Percentiles rank a stretch among this genome's conserved stretches.
Conservation (phyloP, 1,140 invertebrate genomes). For the Ptiloglossa arizonensis region DNA sequence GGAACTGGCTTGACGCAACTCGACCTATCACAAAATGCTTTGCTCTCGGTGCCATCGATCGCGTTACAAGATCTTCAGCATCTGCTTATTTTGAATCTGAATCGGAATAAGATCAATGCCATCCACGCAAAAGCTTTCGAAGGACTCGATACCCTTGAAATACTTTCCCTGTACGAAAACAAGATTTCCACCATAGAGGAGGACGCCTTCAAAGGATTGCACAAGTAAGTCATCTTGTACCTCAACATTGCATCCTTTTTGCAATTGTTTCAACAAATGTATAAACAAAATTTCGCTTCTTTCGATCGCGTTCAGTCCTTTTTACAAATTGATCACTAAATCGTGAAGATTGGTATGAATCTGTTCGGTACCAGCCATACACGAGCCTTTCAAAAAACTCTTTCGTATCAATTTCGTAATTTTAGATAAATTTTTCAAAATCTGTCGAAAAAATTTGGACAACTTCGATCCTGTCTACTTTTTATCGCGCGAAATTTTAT, state of each 20-base stretch:
- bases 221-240: constrained; percentile 86
- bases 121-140: constrained; percentile 91
- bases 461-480: no score
- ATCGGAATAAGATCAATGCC: constrained; percentile 91
- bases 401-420: no score
- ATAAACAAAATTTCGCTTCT: background rate
- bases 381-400: no score
- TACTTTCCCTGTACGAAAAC: constrained; percentile 94
- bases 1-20: constrained; percentile 91
- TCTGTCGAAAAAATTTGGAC: no score
- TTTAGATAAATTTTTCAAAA: no score
- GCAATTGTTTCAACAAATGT: background rate
- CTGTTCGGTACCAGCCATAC: no score
- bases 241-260: background rate
- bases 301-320: background rate
- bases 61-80: constrained; percentile 90
- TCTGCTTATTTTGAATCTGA: constrained; percentile 93
- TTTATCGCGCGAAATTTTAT: no score
- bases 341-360: no score
- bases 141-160: constrained; percentile 91
- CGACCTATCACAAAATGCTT: constrained; percentile 91
- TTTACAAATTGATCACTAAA: background rate
- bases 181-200: constrained; percentile 89
- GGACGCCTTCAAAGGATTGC: constrained; percentile 91
- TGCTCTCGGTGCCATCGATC: constrained; percentile 89